Conservation (phyloP, 2,113 vertebrate genomes). For the Engraulis encrasicolus region DNA sequence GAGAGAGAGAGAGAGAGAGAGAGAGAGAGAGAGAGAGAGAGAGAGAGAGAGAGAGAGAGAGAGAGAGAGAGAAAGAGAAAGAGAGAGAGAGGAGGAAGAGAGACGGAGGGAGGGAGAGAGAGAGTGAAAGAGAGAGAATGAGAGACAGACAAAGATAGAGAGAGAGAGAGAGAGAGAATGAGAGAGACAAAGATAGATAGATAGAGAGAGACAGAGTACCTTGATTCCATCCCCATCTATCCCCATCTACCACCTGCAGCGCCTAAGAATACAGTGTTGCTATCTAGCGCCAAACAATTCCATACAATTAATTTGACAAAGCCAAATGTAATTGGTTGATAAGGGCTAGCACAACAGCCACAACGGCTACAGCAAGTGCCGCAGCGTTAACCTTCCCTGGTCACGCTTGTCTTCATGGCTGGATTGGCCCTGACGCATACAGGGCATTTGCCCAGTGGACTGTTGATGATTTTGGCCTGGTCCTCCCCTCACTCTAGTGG, state of each 20-base stretch:
- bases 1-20: constrained; percentile 22
- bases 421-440: no score
- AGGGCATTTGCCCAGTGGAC: no score
- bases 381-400: constrained; percentile 51
- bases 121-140: constrained; percentile 27
- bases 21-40: constrained; percentile 18
- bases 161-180: constrained; percentile 20
- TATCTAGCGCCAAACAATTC: constrained; percentile 70
- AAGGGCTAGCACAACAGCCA: constrained; percentile 48
- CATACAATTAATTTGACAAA: constrained; percentile 74
- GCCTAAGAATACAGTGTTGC: constrained; percentile 52
- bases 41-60: constrained; percentile 32
- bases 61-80: constrained; percentile 20
- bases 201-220: background rate
- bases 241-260: constrained; percentile 21
- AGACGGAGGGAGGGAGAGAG: constrained; percentile 18
- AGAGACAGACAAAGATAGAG: no score
- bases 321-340: constrained; percentile 76
- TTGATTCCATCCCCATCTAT: background rate
- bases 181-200: no score
- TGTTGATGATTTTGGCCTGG: no score
- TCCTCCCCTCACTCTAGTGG: no score
- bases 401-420: no score
- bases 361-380: no score
- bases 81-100: no score